A percentile compares a stretch with the other conserved stretches of the same genome.
phyloP scores from a whole-genome alignment of 2,797 vertebrate species.

The Anguilla megastoma region DNA sequence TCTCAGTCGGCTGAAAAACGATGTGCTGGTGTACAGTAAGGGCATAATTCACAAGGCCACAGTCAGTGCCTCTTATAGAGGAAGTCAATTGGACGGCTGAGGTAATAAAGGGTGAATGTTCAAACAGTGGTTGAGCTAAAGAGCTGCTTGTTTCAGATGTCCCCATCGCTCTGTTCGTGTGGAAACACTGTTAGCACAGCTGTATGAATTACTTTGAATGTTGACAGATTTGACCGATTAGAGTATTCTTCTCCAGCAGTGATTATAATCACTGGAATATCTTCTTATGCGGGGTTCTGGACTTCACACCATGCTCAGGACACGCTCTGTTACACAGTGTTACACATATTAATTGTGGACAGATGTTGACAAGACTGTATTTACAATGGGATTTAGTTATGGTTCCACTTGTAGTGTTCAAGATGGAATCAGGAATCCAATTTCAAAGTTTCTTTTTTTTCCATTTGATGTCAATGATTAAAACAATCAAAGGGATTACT shows the following conservation, averaged over 20 bases:
- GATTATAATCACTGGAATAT: neutral
- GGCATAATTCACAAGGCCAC: neutral
- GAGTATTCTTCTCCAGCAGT: neutral
- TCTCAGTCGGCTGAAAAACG: neutral
- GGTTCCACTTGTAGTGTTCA: too few species aligned
- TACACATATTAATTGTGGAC: too few species aligned
- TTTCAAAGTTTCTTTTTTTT: too few species aligned
- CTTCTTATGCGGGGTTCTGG: neutral
- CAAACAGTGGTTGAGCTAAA: neutral
- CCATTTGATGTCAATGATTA: too few species aligned
- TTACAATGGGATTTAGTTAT: neutral
- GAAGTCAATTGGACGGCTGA: neutral
- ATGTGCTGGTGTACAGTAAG: neutral
- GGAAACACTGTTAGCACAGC: neutral
- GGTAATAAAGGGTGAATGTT: neutral
- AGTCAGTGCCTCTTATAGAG: neutral
- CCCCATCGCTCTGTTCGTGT: neutral
- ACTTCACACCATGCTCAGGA: neutral
- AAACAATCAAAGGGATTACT: too few species aligned
- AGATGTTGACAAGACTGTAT: neutral
- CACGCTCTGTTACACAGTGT: neutral
- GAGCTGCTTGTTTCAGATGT: neutral
- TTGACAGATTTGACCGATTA: neutral
- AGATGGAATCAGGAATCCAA: too few species aligned
- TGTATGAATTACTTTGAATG: neutral